Conservation (phyloP, 2,797 vertebrate genomes). For the Halcyon chelicuti region DNA sequence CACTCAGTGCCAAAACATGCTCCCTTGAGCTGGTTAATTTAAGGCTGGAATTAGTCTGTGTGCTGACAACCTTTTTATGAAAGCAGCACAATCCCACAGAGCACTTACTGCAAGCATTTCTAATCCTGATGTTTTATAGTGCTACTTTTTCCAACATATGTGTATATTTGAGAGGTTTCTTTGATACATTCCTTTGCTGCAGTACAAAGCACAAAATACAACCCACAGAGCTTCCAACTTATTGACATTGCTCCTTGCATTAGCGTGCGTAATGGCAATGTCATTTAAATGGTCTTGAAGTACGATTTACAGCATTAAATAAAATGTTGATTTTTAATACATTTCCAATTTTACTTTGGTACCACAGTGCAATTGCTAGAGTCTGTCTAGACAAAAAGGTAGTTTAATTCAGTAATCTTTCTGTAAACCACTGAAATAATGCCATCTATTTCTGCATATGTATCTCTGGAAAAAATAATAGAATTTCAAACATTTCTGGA, state of each 20-base stretch:
- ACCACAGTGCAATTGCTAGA: background rate
- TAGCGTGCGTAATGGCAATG: background rate
- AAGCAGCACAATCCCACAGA: slow-evolving; percentile 33
- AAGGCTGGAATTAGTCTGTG: slow-evolving; percentile 44
- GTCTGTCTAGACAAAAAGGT: slow-evolving; percentile 37
- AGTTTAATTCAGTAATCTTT: slow-evolving; percentile 15
- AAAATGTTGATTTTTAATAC: background rate
- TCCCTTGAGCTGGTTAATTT: slow-evolving; percentile 42
- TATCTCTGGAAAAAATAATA: slow-evolving; percentile 41
- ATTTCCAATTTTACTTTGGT: background rate
- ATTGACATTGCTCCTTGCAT: background rate
- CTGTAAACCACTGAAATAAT: slow-evolving; percentile 41
- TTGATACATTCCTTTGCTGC: background rate
- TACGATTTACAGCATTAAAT: slow-evolving; percentile 9
- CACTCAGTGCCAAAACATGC: background rate
- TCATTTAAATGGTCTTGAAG: background rate
- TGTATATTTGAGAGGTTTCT: slow-evolving; percentile 48
- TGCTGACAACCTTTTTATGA: slow-evolving; percentile 50
- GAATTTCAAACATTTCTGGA: slow-evolving; percentile 46
- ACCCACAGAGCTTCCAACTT: slow-evolving; percentile 32
- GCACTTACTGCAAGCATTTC: slow-evolving; percentile 22
- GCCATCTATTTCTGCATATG: background rate
- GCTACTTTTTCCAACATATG: slow-evolving; percentile 34
- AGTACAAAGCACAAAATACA: slow-evolving; percentile 40
- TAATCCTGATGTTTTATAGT: slow-evolving; percentile 49